phyloP scores from a whole-genome alignment of 1,140 invertebrate species.

The Diabrotica virgifera region DNA sequence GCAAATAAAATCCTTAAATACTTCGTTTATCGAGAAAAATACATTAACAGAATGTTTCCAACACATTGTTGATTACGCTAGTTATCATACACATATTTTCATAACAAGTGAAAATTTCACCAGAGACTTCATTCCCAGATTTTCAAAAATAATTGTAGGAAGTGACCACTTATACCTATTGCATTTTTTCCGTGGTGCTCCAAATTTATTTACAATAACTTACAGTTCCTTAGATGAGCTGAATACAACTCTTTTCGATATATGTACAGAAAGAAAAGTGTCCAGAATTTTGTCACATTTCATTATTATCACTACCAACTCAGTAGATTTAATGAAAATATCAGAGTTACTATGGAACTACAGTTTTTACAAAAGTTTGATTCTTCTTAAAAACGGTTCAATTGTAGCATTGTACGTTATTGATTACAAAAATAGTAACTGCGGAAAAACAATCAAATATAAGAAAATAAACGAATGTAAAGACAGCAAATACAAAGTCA shows the following conservation, averaged over 20 bases:
- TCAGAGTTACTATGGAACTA: not conserved
- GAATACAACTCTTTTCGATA: not conserved
- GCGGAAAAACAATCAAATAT: not conserved
- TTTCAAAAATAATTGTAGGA: not conserved
- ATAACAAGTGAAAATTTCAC: too few species aligned
- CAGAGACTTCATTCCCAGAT: not conserved
- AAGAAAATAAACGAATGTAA: not conserved
- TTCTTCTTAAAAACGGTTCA: not conserved
- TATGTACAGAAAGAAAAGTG: not conserved
- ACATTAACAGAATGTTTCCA: too few species aligned
- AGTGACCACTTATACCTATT: not conserved
- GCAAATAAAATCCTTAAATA: too few species aligned
- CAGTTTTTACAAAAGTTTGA: not conserved
- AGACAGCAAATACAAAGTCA: not conserved
- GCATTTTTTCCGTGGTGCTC: not conserved
- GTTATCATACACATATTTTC: too few species aligned
- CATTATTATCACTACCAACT: not conserved
- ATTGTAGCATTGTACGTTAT: not conserved
- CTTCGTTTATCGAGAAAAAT: too few species aligned
- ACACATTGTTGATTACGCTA: too few species aligned
- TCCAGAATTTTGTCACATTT: not conserved
- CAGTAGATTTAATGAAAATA: not conserved
- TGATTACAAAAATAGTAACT: not conserved
- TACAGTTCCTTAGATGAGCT: not conserved
- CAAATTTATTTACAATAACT: not conserved